phyloP scores from a whole-genome alignment of 2,113 vertebrate species.

The Desmodus rotundus region DNA sequence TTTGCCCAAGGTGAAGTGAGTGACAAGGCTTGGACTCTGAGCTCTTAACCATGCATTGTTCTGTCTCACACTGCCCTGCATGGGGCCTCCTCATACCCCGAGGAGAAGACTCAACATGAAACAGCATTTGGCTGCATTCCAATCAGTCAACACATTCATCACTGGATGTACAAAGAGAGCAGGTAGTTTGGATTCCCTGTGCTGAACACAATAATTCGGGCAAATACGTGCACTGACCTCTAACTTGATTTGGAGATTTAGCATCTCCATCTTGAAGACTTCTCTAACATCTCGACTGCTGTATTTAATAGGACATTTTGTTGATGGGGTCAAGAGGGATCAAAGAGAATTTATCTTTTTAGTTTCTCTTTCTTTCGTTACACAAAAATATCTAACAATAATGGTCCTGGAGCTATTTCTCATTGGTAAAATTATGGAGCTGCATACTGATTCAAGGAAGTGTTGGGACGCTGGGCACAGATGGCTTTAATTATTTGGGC shows the following conservation, averaged over 20 bases:
- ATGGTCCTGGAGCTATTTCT: constrained; percentile 38
- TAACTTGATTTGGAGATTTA: constrained; percentile 52
- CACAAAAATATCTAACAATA: constrained; percentile 31
- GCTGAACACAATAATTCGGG: constrained; percentile 58
- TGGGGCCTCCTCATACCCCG: constrained; percentile 48
- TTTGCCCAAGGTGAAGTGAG: constrained; percentile 55
- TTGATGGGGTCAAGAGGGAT: constrained; percentile 32
- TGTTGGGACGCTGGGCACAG: constrained; percentile 55
- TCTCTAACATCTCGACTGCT: constrained; percentile 40
- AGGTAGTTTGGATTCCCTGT: constrained; percentile 65
- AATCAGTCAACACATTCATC: constrained; percentile 64
- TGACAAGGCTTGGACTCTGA: constrained; percentile 18
- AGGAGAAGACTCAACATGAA: constrained; percentile 60
- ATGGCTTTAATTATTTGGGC: constrained; percentile 73
- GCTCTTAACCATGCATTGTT: constrained; percentile 58
- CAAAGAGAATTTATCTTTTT: constrained; percentile 37
- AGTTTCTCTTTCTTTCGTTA: not conserved
- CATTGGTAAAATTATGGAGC: constrained; percentile 28
- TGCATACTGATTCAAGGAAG: constrained; percentile 51
- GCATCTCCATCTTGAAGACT: constrained; percentile 39
- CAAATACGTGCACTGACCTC: constrained; percentile 53
- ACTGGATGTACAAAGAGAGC: constrained; percentile 65
- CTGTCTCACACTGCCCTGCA: constrained; percentile 41
- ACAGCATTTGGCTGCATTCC: constrained; percentile 62
- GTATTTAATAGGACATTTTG: constrained; percentile 11